A percentile compares a stretch with the other conserved stretches of the same genome.
These are phyloP conservation scores for Drosophila anomalata DNA, from an alignment of 2,888 invertebrate genomes.

Conservation along the genomic window DNA sequence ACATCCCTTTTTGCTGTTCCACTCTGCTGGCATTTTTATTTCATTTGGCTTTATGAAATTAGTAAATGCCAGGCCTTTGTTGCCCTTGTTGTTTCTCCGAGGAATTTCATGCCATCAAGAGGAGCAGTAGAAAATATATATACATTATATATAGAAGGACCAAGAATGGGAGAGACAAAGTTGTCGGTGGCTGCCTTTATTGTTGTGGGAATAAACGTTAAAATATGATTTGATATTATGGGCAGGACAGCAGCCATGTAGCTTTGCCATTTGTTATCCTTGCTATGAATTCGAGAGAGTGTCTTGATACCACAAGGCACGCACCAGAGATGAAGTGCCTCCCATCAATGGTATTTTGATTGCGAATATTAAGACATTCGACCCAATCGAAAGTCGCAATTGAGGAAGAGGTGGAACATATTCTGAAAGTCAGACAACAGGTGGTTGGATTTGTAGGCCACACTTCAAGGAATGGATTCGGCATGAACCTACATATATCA, in stretches of 20 bases:
- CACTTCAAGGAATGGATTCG: no score
- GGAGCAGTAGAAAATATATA: neutral
- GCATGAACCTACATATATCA: no score
- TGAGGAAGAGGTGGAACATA: conserved; percentile 7
- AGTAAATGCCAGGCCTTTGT: conserved; percentile 48
- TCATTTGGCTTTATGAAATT: conserved; percentile 72
- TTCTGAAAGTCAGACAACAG: conserved; percentile 14
- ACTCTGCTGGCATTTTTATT: conserved; percentile 61
- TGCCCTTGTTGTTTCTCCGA: conserved; percentile 37
- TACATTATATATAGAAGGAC: conserved; percentile 4
- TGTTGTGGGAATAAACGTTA: conserved; percentile 58
- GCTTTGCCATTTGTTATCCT: conserved; percentile 72
- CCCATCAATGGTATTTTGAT: conserved; percentile 72
- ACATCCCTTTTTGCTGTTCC: conserved; percentile 14
- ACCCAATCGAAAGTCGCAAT: conserved; percentile 14
- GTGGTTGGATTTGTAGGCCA: neutral
- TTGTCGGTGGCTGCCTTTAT: conserved; percentile 18
- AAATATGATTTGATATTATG: conserved; percentile 76
- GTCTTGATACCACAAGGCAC: conserved; percentile 27
- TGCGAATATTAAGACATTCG: conserved; percentile 54
- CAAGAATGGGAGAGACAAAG: conserved; percentile 17
- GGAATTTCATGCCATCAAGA: conserved; percentile 38
- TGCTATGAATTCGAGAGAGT: conserved; percentile 57
- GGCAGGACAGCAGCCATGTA: conserved; percentile 65
- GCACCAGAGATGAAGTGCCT: conserved; percentile 59